Evolutionary conservation across 2,797 vertebrate genomes (phyloP).

Genomic region (Sebastes matsubarae): DNA sequence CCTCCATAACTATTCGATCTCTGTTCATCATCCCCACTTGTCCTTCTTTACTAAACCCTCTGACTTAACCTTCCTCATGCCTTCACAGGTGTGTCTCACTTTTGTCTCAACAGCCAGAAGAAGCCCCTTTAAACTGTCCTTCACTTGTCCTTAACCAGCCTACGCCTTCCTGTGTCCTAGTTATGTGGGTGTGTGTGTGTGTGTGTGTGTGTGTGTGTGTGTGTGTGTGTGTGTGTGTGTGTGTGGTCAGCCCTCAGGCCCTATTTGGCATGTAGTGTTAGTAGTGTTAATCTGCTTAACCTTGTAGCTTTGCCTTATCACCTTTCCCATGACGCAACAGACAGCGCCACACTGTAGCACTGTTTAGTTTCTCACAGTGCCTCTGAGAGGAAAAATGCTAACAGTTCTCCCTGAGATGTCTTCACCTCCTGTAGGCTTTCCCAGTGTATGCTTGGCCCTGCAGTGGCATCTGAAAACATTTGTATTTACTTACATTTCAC

Average conservation of each 20-base stretch:
- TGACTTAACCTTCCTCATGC: background rate
- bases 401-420: background rate
- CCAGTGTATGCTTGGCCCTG: background rate
- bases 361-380: background rate
- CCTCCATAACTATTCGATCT: background rate
- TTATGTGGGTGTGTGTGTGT: background rate
- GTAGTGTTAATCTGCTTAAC: constrained; percentile 61
- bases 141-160: background rate
- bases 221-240: background rate
- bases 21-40: background rate
- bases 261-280: constrained; percentile 1
- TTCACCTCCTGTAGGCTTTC: background rate
- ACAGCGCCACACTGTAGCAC: background rate
- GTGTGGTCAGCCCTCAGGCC: background rate
- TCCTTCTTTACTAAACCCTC: background rate
- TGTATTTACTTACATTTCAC: background rate
- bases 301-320: constrained; percentile 58
- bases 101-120: background rate
- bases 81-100: background rate
- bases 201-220: background rate
- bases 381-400: background rate
- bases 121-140: constrained; percentile 1
- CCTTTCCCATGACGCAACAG: constrained; percentile 38
- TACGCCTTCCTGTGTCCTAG: constrained; percentile 3
- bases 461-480: background rate